Evolutionary conservation across 2,113 vertebrate species (phyloP).

Genomic region (Ibidorhyncha struthersii): DNA sequence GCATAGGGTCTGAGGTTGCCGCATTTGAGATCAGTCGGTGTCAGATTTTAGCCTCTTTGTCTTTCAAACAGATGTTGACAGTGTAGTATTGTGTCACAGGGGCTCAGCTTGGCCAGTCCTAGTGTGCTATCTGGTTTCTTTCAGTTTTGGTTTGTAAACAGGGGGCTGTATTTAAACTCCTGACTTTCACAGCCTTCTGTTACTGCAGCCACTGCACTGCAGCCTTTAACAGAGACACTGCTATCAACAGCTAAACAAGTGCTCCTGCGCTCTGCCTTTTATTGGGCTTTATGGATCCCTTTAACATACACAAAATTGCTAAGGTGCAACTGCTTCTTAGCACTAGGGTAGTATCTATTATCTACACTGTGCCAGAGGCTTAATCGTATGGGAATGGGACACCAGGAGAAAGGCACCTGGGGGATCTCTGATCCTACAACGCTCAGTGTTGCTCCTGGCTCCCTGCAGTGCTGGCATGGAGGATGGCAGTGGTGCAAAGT

Average conservation of each 20-base stretch:
- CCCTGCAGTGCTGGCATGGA: neutral
- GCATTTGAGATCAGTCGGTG: fast-evolving
- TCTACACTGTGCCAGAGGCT: neutral
- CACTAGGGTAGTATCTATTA: neutral
- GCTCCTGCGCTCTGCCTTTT: neutral
- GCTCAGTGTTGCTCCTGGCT: neutral
- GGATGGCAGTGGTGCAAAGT: neutral
- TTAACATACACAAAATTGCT: neutral
- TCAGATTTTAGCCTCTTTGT: neutral
- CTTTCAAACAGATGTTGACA: neutral
- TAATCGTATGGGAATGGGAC: neutral
- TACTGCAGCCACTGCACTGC: neutral
- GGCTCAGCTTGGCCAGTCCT: neutral
- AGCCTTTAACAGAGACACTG: neutral
- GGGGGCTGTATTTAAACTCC: neutral
- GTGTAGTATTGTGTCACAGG: neutral
- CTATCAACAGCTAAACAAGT: neutral
- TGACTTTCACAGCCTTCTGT: neutral
- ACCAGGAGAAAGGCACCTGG: neutral
- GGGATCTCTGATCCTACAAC: neutral
- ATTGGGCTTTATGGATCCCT: neutral
- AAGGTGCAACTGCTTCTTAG: neutral
- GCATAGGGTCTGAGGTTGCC: neutral
- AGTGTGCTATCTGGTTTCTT: neutral
- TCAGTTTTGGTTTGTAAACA: neutral